These are phyloP conservation scores for Colostygia pectinataria DNA, from an alignment of 2,888 invertebrate species.

Conservation along the genomic window DNA sequence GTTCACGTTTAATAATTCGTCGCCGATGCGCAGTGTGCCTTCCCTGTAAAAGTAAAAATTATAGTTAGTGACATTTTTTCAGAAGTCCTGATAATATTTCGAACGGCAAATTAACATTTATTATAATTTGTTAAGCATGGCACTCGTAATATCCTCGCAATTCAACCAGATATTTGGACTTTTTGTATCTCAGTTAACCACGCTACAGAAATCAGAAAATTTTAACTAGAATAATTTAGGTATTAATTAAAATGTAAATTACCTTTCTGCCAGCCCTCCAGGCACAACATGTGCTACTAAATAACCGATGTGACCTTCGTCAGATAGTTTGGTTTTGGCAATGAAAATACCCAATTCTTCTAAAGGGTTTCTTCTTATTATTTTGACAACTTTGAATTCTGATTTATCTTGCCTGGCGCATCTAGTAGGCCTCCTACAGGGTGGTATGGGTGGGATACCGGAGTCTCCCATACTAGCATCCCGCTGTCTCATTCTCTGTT, in stretches of 20 bases:
- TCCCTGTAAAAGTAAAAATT: slow-evolving; percentile 73
- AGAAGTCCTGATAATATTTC: too few relatives aligned
- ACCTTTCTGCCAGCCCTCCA: slow-evolving; percentile 87
- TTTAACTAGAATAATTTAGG: not conserved
- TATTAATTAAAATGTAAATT: slow-evolving; percentile 42
- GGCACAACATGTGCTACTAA: slow-evolving; percentile 88
- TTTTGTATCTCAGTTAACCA: too few relatives aligned
- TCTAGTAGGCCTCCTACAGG: slow-evolving; percentile 65
- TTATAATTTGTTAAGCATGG: too few relatives aligned
- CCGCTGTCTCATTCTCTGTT: slow-evolving; percentile 76
- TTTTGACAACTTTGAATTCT: slow-evolving; percentile 80
- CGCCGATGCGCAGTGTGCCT: slow-evolving; percentile 86
- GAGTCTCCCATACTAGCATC: slow-evolving; percentile 63
- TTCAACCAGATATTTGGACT: too few relatives aligned
- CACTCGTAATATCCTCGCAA: too few relatives aligned
- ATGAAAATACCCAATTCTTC: slow-evolving; percentile 89
- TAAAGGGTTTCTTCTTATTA: slow-evolving; percentile 78
- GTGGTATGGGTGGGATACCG: slow-evolving; percentile 79
- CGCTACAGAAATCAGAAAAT: too few relatives aligned
- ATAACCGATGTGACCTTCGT: slow-evolving; percentile 85
- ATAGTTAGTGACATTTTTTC: too few relatives aligned
- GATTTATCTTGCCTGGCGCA: slow-evolving; percentile 60
- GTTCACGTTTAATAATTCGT: slow-evolving; percentile 88
- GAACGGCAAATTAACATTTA: too few relatives aligned
- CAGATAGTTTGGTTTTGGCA: slow-evolving; percentile 85